A percentile compares a stretch with the other conserved stretches of the same genome.
phyloP scores from a whole-genome alignment of 1,140 invertebrate genomes.

The Zophobas atratus region DNA sequence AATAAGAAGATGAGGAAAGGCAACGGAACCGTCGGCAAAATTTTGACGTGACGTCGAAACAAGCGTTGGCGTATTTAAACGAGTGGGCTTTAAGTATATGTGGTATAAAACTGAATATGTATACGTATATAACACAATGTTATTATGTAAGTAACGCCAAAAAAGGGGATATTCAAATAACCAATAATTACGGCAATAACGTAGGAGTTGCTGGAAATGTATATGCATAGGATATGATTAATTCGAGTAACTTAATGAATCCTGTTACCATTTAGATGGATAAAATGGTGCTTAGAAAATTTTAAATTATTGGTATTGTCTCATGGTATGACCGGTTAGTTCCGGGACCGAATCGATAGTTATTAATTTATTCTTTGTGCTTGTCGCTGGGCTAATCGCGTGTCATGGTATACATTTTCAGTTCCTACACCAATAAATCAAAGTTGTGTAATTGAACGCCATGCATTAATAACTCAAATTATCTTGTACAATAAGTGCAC shows the following conservation, averaged over 20 bases:
- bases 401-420: constrained; percentile 34
- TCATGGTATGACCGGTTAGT: constrained; percentile 3
- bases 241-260: constrained; percentile 46
- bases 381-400: constrained; percentile 29
- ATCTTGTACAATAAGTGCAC: constrained; percentile 14
- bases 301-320: constrained; percentile 31
- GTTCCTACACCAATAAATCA: constrained; percentile 37
- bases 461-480: constrained; percentile 41
- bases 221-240: constrained; percentile 48
- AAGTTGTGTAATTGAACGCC: constrained; percentile 37
- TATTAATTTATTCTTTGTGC: constrained; percentile 29
- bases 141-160: constrained; percentile 60
- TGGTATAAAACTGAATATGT: constrained; percentile 54
- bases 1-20: neutral
- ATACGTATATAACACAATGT: constrained; percentile 49
- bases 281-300: constrained; percentile 29
- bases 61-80: constrained; percentile 60
- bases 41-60: constrained; percentile 57
- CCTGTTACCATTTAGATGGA: constrained; percentile 34
- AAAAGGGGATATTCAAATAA: constrained; percentile 61
- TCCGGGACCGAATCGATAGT: constrained; percentile 26
- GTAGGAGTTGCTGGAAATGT: constrained; percentile 49
- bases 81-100: constrained; percentile 57
- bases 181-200: constrained; percentile 59
- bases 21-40: constrained; percentile 24